These are phyloP conservation scores for Oryzias dopingdopingensis DNA, from an alignment of 2,797 vertebrate genomes.

Conservation along the genomic window DNA sequence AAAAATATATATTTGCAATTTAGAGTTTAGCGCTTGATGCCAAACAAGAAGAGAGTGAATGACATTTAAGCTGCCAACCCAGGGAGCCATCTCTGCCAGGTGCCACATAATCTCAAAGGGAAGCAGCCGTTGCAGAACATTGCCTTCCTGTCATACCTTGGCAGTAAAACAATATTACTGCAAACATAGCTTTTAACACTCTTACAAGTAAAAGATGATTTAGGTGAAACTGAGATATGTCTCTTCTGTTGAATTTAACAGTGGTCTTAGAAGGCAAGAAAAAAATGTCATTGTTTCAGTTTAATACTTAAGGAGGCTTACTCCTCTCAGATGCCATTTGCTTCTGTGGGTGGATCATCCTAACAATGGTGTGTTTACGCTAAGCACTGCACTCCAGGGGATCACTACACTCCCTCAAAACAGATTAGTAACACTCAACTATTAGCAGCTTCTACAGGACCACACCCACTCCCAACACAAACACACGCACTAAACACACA, in stretches of 20 bases:
- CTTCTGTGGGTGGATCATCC: conserved; percentile 63
- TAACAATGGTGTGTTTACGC: conserved; percentile 58
- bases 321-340: conserved; percentile 53
- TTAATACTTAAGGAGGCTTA: conserved; percentile 58
- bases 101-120: conserved; percentile 62
- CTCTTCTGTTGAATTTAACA: conserved; percentile 11
- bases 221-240: conserved; percentile 4
- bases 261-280: conserved; percentile 33
- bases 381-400: conserved; percentile 64
- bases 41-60: conserved; percentile 53
- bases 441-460: conserved; percentile 44
- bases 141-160: conserved; percentile 46
- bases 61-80: conserved; percentile 62
- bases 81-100: conserved; percentile 66
- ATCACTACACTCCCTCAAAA: conserved; percentile 56
- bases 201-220: conserved; percentile 15
- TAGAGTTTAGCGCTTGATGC: conserved; percentile 35
- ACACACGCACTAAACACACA: not conserved
- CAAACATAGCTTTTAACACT: not conserved
- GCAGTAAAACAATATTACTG: conserved; percentile 22
- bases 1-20: conserved; percentile 23
- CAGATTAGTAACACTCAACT: conserved; percentile 65
- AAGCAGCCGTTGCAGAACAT: conserved; percentile 46
- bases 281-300: conserved; percentile 46
- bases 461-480: not conserved